Conservation (phyloP, 2,113 vertebrate species). For the Dromaius novaehollandiae region DNA sequence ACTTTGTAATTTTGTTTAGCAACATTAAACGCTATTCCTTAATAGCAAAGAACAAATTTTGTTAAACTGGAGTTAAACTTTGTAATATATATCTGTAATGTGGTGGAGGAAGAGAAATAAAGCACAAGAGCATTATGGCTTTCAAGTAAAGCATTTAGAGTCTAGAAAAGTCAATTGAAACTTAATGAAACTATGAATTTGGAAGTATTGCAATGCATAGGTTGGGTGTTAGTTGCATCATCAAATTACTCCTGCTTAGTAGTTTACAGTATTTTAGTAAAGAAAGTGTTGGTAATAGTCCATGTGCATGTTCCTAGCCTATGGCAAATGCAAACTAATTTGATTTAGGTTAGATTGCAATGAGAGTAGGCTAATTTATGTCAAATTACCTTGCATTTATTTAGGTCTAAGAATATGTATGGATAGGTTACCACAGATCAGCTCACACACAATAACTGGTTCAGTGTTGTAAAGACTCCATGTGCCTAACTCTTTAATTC, state of each 20-base stretch:
- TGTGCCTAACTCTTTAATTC: not conserved
- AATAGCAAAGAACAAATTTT: not conserved
- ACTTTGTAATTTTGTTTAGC: conserved; percentile 13
- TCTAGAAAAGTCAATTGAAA: not conserved
- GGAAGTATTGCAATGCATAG: not conserved
- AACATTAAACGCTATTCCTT: not conserved
- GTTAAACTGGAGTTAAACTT: not conserved
- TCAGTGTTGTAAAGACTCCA: not conserved
- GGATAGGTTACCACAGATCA: not conserved
- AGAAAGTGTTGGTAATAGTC: not conserved
- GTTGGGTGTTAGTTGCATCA: not conserved
- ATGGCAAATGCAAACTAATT: not conserved
- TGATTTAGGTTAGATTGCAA: not conserved
- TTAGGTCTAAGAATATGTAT: not conserved
- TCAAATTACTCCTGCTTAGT: not conserved
- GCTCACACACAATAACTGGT: not conserved
- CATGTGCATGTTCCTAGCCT: not conserved
- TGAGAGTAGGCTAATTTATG: not conserved
- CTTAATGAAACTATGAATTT: not conserved
- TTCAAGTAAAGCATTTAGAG: not conserved
- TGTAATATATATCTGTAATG: not conserved
- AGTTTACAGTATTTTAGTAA: not conserved
- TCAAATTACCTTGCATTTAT: not conserved
- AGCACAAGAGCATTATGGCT: not conserved
- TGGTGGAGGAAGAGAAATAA: not conserved